These are phyloP conservation scores for Trachelus tabidus DNA, from an alignment of 2,888 invertebrate species.

Conservation along the genomic window DNA sequence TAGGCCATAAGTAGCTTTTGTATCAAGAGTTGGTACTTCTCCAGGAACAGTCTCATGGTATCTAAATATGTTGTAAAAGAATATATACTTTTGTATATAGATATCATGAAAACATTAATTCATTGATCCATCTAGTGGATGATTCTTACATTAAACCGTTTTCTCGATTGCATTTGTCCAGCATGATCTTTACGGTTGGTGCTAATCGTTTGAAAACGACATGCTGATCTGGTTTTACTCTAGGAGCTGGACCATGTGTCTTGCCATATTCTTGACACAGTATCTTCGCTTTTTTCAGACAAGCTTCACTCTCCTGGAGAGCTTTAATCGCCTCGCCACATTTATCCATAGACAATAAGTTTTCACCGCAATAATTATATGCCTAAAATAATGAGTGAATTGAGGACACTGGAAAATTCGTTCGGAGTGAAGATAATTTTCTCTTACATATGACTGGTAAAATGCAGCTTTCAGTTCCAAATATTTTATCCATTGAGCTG, in stretches of 20 bases:
- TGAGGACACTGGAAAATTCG: not conserved
- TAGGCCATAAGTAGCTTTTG: conserved; percentile 73
- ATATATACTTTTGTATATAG: conserved; percentile 1
- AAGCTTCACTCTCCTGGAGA: conserved; percentile 69
- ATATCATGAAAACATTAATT: not conserved
- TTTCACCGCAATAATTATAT: conserved; percentile 73
- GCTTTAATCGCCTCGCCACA: conserved; percentile 74
- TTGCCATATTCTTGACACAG: conserved; percentile 71
- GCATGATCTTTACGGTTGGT: conserved; percentile 69
- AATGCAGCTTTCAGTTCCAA: conserved; percentile 71
- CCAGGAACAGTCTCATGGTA: conserved; percentile 74
- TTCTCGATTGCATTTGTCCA: conserved; percentile 75
- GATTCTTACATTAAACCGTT: conserved; percentile 73
- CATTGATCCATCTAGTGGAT: not conserved
- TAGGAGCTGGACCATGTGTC: conserved; percentile 70
- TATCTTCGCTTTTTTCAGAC: conserved; percentile 67
- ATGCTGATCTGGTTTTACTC: conserved; percentile 71
- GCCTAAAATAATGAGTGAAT: conserved; percentile 62
- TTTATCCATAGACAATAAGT: conserved; percentile 71
- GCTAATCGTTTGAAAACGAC: conserved; percentile 71
- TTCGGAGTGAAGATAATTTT: not conserved
- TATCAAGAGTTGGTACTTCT: conserved; percentile 69
- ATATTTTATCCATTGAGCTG: conserved; percentile 72
- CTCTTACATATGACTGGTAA: conserved; percentile 70
- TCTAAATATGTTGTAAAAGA: conserved; percentile 50